A percentile compares a stretch with the other conserved stretches of the same genome.
These are phyloP conservation scores for Anoncus sp. DNA, from an alignment of 2,888 invertebrate genomes.

Conservation along the genomic window DNA sequence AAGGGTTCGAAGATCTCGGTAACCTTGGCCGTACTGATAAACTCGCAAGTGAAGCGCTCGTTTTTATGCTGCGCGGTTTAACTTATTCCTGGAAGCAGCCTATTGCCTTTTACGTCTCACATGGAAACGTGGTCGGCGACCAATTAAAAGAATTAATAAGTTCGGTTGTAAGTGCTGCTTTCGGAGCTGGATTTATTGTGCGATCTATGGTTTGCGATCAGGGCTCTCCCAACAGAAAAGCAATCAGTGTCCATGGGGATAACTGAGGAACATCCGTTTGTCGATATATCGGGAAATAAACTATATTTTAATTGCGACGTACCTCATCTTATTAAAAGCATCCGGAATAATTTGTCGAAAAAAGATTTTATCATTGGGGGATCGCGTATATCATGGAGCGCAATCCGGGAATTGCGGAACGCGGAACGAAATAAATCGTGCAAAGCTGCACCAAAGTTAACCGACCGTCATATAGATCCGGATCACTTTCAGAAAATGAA, in stretches of 20 bases:
- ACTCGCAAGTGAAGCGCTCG: conserved; percentile 65
- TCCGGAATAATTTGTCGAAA: conserved; percentile 64
- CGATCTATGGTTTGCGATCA: conserved; percentile 68
- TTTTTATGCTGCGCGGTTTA: conserved; percentile 69
- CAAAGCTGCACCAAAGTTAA: conserved; percentile 68
- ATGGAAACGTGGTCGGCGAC: conserved; percentile 51
- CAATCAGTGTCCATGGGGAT: conserved; percentile 60
- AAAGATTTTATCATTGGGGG: conserved; percentile 57
- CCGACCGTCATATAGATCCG: too few relatives aligned
- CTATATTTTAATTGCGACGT: conserved; percentile 66
- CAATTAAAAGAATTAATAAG: conserved; percentile 34
- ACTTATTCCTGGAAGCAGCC: conserved; percentile 69
- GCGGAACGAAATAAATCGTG: conserved; percentile 54
- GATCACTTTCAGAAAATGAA: too few relatives aligned
- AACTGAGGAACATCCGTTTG: conserved; percentile 60
- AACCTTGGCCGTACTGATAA: conserved; percentile 57
- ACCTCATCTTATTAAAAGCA: conserved; percentile 66
- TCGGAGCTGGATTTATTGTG: conserved; percentile 62
- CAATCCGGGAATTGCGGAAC: conserved; percentile 61
- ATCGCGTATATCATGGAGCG: conserved; percentile 57
- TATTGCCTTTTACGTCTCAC: conserved; percentile 66
- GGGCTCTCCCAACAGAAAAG: conserved; percentile 63
- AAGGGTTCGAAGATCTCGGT: conserved; percentile 69
- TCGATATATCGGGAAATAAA: conserved; percentile 54
- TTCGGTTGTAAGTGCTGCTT: conserved; percentile 54